Evolutionary conservation across 2,888 invertebrate species (phyloP).

Genomic region (Microchrysa polita): DNA sequence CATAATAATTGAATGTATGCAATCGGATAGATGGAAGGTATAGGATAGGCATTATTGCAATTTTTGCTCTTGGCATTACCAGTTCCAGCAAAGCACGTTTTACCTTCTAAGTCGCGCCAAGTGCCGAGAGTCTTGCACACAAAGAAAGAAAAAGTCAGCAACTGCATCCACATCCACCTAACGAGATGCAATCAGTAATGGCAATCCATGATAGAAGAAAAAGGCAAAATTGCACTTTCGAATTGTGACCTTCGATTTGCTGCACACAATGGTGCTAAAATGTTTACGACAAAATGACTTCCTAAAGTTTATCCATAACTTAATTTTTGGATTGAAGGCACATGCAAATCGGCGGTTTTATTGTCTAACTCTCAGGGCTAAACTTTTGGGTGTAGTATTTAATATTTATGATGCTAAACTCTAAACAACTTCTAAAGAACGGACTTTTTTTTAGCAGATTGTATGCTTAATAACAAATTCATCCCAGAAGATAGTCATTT

Average conservation of each 20-base stretch:
- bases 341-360: neutral
- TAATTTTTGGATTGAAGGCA: neutral
- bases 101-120: slow-evolving; percentile 9
- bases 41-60: slow-evolving; percentile 5
- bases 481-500: no score
- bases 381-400: neutral
- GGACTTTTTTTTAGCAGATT: neutral
- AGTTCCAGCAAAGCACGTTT: slow-evolving; percentile 24
- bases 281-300: slow-evolving; percentile 17
- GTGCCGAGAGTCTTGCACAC: neutral
- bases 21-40: slow-evolving; percentile 8
- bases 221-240: slow-evolving; percentile 32
- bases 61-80: slow-evolving; percentile 15
- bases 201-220: slow-evolving; percentile 5
- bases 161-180: neutral
- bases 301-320: neutral
- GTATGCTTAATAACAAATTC: slow-evolving; percentile 23
- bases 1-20: slow-evolving; percentile 29
- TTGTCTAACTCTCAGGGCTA: no score
- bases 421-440: slow-evolving; percentile 7
- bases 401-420: neutral
- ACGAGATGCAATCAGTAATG: neutral
- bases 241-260: slow-evolving; percentile 35
- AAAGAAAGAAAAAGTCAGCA: no score
- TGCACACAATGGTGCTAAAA: slow-evolving; percentile 11